Conservation (phyloP, 37 sponge, comb jelly and placozoan genomes). For the Halisarca cf. caerulea region DNA sequence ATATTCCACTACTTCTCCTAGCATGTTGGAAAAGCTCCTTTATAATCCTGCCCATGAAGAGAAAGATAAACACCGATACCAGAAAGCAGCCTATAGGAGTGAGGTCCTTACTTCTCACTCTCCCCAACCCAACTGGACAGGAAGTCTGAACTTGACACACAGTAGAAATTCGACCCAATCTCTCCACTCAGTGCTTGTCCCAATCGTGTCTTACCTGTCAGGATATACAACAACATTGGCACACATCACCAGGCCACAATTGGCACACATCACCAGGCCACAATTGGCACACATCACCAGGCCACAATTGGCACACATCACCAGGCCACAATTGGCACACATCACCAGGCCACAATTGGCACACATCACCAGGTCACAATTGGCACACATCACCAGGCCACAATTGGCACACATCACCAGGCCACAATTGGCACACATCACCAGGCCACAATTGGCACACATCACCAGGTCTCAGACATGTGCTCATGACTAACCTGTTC, state of each 20-base stretch:
- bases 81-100: no score
- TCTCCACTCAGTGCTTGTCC: slow-evolving; percentile 80
- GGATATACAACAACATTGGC: background rate
- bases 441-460: background rate
- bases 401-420: no score
- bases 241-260: background rate
- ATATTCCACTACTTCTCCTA: background rate
- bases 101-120: slow-evolving; percentile 75
- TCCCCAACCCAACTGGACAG: slow-evolving; percentile 94
- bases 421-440: background rate
- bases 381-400: no score
- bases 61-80: background rate
- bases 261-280: background rate
- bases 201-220: slow-evolving; percentile 58
- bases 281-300: background rate
- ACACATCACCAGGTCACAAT: no score
- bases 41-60: background rate
- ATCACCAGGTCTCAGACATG: background rate
- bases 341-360: no score
- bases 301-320: no score
- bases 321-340: no score
- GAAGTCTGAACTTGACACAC: slow-evolving; percentile 83
- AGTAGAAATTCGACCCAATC: slow-evolving; percentile 75
- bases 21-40: slow-evolving; percentile 26
- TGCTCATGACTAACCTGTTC: slow-evolving; percentile 53